Evolutionary conservation across 2,888 invertebrate genomes (phyloP), one percentile per base, ranked within the genome.

Genomic region (Aspidiotus rigidus): DNA sequence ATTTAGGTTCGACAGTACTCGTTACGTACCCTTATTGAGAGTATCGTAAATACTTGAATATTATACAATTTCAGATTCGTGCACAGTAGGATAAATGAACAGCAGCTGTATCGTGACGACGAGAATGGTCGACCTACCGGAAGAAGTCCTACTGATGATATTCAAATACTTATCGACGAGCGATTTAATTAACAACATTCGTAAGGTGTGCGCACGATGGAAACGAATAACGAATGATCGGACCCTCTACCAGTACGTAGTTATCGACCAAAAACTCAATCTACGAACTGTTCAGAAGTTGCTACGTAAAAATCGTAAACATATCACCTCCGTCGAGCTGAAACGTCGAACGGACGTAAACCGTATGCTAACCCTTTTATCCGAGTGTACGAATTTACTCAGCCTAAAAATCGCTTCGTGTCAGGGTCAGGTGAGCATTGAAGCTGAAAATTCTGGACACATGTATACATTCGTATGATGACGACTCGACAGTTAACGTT

Each of bases 161-260:
- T 67, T 67, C 44, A 49, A 53, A 3, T 59, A 42, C 53, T n/a
- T 67, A 53, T 15, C 60, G 56, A 67, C 67, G 28, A 28, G 42
- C 39, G 59, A 67, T 40, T 16, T 67, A 39, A 39, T 40, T 9
- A 39, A 49, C 7, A 60, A 57, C 53, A 44, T 53, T 1, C 28
- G 44, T 9, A 8, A 13, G 28, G 67, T 67, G 15, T 67, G 67
- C 40, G n/a, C 10, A 16, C 59, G 60, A 67, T 67, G 67, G 67
- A 49, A 53, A 17, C 67, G 67, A 10, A 28, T 67, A 15, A 15
- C 28, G 39, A 44, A 59, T 13, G 67, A 67, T 13, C 28, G n/a
- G 49, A n/a, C 28, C 28, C 59, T 67, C 15, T 60, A 59, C 60
- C 40, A n/a, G 10, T 28, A 44, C 8, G 17, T 67, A 9, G 7